Conservation (phyloP, 2,888 invertebrate genomes). For the Ptilodon capucinus region DNA sequence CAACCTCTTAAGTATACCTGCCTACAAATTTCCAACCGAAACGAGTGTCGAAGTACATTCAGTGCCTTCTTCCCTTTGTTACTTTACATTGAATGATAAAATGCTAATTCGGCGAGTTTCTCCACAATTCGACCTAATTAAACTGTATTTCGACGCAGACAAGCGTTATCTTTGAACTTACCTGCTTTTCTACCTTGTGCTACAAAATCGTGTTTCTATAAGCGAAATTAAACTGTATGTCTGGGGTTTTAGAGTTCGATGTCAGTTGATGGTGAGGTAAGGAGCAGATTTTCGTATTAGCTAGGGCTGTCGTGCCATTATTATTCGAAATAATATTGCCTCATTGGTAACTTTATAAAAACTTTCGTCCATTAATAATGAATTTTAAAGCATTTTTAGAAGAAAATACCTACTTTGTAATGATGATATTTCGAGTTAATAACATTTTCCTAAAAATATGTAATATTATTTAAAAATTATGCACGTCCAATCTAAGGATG, state of each 20-base stretch:
- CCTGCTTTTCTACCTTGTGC: slow-evolving; percentile 60
- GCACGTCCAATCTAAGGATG: too few relatives aligned
- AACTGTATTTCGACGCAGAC: slow-evolving; percentile 58
- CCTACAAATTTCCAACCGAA: not conserved
- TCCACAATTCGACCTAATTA: slow-evolving; percentile 70
- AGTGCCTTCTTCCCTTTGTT: slow-evolving; percentile 2
- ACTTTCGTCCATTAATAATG: too few relatives aligned
- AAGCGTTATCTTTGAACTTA: slow-evolving; percentile 77
- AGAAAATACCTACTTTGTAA: too few relatives aligned
- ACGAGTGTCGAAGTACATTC: not conserved
- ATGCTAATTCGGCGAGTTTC: slow-evolving; percentile 34
- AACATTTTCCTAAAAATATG: too few relatives aligned
- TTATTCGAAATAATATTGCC: too few relatives aligned
- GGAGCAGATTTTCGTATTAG: slow-evolving; percentile 47
- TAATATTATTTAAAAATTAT: too few relatives aligned
- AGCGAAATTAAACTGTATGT: slow-evolving; percentile 19
- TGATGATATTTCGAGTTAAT: too few relatives aligned
- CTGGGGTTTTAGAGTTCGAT: slow-evolving; percentile 17
- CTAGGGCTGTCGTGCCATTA: slow-evolving; percentile 20
- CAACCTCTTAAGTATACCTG: not conserved
- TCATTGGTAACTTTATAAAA: too few relatives aligned
- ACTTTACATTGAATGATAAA: slow-evolving; percentile 25
- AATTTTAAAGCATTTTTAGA: too few relatives aligned
- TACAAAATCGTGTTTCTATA: slow-evolving; percentile 15
- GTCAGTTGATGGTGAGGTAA: slow-evolving; percentile 20